Evolutionary conservation across 2,797 vertebrate genomes (phyloP).

Genomic region (Falco cherrug): DNA sequence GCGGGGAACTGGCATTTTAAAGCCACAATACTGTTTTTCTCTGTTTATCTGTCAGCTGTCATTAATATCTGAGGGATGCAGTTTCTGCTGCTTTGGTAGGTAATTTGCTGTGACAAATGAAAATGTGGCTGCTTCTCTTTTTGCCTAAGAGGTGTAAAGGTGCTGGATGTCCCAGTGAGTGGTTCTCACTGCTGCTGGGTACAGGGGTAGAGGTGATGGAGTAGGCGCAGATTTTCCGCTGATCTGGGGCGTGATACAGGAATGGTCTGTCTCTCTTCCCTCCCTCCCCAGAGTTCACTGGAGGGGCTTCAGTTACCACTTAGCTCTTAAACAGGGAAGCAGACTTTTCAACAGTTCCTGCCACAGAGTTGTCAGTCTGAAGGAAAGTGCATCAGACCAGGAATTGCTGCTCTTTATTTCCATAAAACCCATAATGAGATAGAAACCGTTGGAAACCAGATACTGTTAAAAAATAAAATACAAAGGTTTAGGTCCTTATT

Average conservation of each 20-base stretch:
- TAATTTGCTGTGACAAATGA: not conserved
- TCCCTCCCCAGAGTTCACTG: not conserved
- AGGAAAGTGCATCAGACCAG: not conserved
- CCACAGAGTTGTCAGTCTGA: not conserved
- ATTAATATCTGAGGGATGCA: not conserved
- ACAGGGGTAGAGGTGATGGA: not conserved
- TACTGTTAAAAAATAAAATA: not conserved
- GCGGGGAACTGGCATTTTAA: not conserved
- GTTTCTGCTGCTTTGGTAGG: constrained; percentile 8
- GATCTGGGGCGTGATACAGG: not conserved
- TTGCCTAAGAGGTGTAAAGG: constrained; percentile 3
- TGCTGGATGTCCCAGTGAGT: not conserved
- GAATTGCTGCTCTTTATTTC: not conserved
- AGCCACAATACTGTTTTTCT: not conserved
- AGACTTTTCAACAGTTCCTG: not conserved
- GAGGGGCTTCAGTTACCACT: not conserved
- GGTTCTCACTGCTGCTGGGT: not conserved
- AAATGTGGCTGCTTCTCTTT: not conserved
- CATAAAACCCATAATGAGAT: not conserved
- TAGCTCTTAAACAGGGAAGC: not conserved
- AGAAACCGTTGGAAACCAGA: not conserved
- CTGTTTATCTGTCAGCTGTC: not conserved
- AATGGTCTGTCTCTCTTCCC: not conserved
- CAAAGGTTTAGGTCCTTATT: not conserved
- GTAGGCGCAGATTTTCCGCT: not conserved